A percentile compares a stretch with the other conserved stretches of the same genome.
Evolutionary conservation across 1,140 invertebrate species (phyloP).

Genomic region (Drosophila melanogaster): DNA sequence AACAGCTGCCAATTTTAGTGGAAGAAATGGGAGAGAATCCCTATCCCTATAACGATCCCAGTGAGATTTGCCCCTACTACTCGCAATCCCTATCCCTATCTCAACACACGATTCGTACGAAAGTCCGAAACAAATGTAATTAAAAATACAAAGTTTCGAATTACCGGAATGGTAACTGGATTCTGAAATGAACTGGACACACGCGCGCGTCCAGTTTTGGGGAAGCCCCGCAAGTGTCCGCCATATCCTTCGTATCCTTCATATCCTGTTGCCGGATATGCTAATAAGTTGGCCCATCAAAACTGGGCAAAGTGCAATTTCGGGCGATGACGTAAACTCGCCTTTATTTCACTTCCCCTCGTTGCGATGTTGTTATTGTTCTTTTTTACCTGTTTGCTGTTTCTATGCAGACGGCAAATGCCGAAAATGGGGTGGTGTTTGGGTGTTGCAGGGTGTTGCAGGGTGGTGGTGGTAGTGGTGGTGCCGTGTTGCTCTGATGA

Average conservation of each 20-base stretch:
- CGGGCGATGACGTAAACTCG: constrained; percentile 77
- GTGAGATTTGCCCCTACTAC: constrained; percentile 37
- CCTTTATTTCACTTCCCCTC: constrained; percentile 36
- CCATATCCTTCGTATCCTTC: constrained; percentile 27
- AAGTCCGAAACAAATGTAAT: constrained; percentile 73
- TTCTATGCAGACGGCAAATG: constrained; percentile 76
- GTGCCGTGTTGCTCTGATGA: constrained; percentile 48
- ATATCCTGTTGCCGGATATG: constrained; percentile 81
- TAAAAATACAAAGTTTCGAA: constrained; percentile 79
- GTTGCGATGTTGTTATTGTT: constrained; percentile 40
- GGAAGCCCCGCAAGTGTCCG: constrained; percentile 69
- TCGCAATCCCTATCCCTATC: constrained; percentile 1
- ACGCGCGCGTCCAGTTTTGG: constrained; percentile 45
- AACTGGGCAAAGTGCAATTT: constrained; percentile 74
- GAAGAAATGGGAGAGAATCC: constrained; percentile 23
- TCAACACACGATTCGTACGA: constrained; percentile 28
- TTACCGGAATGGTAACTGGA: constrained; percentile 65
- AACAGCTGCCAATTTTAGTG: constrained; percentile 61
- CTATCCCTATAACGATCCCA: constrained; percentile 23
- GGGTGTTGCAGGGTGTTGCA: constrained; percentile 26
- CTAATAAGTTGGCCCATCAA: constrained; percentile 74
- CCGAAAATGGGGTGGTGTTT: constrained; percentile 47
- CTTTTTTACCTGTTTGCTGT: constrained; percentile 72
- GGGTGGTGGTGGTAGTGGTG: constrained; percentile 17
- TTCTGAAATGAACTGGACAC: constrained; percentile 39